Evolutionary conservation across 2,888 invertebrate species (phyloP).

Genomic region (Trissoscelio sp.): DNA sequence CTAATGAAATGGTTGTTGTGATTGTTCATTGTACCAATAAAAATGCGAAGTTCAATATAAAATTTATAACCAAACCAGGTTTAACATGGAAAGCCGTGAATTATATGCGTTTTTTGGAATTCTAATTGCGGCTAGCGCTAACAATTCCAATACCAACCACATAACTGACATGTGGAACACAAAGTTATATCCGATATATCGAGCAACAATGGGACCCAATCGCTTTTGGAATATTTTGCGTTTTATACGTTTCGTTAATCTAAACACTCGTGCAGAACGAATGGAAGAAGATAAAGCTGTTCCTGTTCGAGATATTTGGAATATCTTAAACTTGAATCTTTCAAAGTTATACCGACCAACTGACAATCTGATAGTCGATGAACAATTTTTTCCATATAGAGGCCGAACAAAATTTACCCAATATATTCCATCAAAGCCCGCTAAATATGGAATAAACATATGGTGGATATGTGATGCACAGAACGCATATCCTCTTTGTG

Average conservation of each 20-base stretch:
- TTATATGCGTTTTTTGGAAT: constrained; percentile 68
- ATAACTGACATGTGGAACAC: constrained; percentile 21
- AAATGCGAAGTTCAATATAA: too few relatives aligned
- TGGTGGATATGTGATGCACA: constrained; percentile 75
- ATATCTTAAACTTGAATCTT: constrained; percentile 75
- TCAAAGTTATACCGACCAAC: constrained; percentile 72
- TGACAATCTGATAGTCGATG: constrained; percentile 75
- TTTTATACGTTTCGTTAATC: constrained; percentile 75
- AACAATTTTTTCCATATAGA: constrained; percentile 74
- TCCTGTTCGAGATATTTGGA: constrained; percentile 73
- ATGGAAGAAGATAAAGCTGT: constrained; percentile 73
- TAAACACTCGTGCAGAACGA: constrained; percentile 70
- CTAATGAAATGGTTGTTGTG: too few relatives aligned
- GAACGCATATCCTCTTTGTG: constrained; percentile 72
- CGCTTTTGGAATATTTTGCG: constrained; percentile 67
- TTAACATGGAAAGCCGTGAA: too few relatives aligned
- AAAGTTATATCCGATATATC: constrained; percentile 35
- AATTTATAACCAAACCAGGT: too few relatives aligned
- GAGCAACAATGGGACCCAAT: constrained; percentile 46
- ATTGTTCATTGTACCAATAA: too few relatives aligned
- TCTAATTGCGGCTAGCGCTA: constrained; percentile 68
- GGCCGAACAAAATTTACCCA: too few relatives aligned
- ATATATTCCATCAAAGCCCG: too few relatives aligned
- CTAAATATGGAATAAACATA: constrained; percentile 58
- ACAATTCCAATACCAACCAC: constrained; percentile 66